These are phyloP conservation scores for Ormia ochracea DNA, from an alignment of 2,888 invertebrate species.

Conservation along the genomic window DNA sequence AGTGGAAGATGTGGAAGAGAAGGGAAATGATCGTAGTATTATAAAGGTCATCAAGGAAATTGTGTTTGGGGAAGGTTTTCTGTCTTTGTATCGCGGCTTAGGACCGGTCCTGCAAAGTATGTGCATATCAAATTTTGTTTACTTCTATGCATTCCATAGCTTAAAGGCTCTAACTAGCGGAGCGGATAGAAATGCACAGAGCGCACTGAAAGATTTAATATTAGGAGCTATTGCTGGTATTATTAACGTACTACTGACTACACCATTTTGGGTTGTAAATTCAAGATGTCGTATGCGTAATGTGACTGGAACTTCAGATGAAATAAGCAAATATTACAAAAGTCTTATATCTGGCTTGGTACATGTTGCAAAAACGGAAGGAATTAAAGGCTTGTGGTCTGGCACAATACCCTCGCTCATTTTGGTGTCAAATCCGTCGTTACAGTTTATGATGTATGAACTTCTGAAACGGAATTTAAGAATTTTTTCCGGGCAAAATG, in stretches of 20 bases:
- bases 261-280: conserved; percentile 95
- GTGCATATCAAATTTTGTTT: conserved; percentile 94
- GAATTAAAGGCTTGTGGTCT: conserved; percentile 86
- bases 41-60: conserved; percentile 82
- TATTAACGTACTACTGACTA: conserved; percentile 89
- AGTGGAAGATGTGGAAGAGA: conserved; percentile 84
- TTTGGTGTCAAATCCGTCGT: conserved; percentile 91
- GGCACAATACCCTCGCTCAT: conserved; percentile 90
- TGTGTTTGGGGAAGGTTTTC: conserved; percentile 81
- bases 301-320: conserved; percentile 68
- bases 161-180: conserved; percentile 80
- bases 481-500: conserved; percentile 78
- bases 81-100: conserved; percentile 84
- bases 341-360: conserved; percentile 82
- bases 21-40: conserved; percentile 82
- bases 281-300: conserved; percentile 90
- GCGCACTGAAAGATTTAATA: conserved; percentile 84
- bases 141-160: conserved; percentile 94
- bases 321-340: conserved; percentile 75
- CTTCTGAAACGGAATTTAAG: conserved; percentile 85
- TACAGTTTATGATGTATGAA: conserved; percentile 96
- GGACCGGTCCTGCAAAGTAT: conserved; percentile 89
- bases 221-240: conserved; percentile 88
- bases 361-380: conserved; percentile 85
- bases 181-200: conserved; percentile 73